A percentile compares a stretch with the other conserved stretches of the same genome.
phyloP scores from a whole-genome alignment of 30 jellyfish, hydroid and myxozoan genomes.

The Aurelia coerulea region DNA sequence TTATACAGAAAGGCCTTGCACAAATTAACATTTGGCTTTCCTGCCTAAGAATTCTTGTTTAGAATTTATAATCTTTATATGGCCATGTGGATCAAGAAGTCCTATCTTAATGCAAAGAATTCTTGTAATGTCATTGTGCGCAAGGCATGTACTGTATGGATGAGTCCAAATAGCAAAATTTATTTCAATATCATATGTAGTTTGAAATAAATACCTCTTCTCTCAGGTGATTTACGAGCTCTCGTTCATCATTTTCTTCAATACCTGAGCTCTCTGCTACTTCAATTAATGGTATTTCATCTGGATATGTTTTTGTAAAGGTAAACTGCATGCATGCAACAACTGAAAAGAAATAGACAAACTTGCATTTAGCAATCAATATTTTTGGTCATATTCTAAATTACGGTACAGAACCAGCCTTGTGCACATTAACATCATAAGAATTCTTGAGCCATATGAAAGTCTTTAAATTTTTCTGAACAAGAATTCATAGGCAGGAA shows the following conservation, averaged over 20 bases:
- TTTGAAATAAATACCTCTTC: conserved; percentile 63
- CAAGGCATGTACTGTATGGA: background rate
- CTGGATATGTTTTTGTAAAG: conserved; percentile 74
- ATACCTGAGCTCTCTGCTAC: conserved; percentile 31
- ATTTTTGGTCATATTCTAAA: background rate
- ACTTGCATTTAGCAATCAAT: background rate
- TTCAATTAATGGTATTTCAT: conserved; percentile 71
- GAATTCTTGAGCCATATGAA: too few species aligned
- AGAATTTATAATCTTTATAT: too few species aligned
- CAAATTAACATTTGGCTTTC: too few species aligned
- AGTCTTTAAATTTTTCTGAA: too few species aligned
- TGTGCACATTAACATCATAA: too few species aligned
- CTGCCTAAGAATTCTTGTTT: too few species aligned
- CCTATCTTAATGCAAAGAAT: too few species aligned
- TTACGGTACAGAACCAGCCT: background rate
- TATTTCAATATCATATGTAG: background rate
- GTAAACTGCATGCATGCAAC: conserved; percentile 70
- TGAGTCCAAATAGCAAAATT: background rate
- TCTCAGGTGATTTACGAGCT: conserved; percentile 20
- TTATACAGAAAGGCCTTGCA: too few species aligned
- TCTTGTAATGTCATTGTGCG: background rate
- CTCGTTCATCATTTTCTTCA: conserved; percentile 52
- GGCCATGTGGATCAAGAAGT: too few species aligned
- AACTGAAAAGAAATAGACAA: conserved; percentile 14
- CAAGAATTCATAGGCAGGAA: too few species aligned